Evolutionary conservation across 2,888 invertebrate genomes (phyloP).

Genomic region (Sarcophaga carnaria): DNA sequence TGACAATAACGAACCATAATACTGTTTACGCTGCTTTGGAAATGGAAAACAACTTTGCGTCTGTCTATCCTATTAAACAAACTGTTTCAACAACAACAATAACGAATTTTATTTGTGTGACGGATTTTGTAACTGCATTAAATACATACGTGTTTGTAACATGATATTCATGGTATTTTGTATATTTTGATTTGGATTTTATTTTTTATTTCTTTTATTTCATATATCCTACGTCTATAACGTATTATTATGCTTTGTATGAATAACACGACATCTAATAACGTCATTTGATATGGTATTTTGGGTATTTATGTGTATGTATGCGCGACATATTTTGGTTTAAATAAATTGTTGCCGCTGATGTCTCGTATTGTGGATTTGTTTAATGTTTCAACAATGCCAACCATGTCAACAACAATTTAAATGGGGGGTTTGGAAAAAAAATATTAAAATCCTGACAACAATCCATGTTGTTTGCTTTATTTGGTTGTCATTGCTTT

Average conservation of each 20-base stretch:
- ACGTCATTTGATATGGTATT: conserved; percentile 37
- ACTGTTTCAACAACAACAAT: neutral
- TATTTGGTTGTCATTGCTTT: neutral
- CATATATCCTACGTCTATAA: neutral
- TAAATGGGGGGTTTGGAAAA: neutral
- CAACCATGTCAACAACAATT: conserved; percentile 3
- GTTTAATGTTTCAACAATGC: conserved; percentile 36
- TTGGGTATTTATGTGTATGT: neutral
- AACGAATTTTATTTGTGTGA: neutral
- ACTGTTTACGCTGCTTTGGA: conserved; percentile 11
- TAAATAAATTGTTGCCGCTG: conserved; percentile 68
- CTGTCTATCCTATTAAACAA: neutral
- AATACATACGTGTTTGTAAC: conserved; percentile 35
- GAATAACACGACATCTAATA: conserved; percentile 37
- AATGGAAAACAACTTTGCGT: neutral
- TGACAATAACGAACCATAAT: neutral
- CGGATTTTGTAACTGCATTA: conserved; percentile 21
- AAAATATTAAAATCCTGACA: neutral
- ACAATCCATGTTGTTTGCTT: conserved; percentile 11
- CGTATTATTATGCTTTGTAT: neutral
- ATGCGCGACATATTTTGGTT: conserved; percentile 62
- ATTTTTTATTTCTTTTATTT: conserved; percentile 16
- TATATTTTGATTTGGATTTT: conserved; percentile 10
- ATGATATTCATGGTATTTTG: conserved; percentile 4
- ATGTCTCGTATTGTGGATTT: conserved; percentile 51